A percentile compares a stretch with the other conserved stretches of the same genome.
These are phyloP conservation scores for Tinamus guttatus DNA, from an alignment of 2,113 vertebrate species.

Conservation along the genomic window DNA sequence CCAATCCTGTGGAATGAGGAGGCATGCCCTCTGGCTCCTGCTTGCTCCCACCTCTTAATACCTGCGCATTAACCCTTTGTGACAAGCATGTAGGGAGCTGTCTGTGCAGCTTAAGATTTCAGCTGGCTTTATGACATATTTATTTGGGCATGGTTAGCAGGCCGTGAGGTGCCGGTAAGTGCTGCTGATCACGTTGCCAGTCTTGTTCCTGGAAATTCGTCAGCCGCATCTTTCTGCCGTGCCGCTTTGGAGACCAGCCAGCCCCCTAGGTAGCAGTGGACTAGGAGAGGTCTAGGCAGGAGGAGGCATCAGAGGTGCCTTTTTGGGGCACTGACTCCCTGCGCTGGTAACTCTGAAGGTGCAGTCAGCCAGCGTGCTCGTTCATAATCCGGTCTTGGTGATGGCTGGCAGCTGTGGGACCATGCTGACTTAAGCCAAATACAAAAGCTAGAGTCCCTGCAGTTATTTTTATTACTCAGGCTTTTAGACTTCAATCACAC, in stretches of 20 bases:
- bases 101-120: background rate
- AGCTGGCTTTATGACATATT: background rate
- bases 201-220: too few relatives aligned
- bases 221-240: too few relatives aligned
- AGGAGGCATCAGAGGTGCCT: too few relatives aligned
- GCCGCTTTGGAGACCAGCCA: too few relatives aligned
- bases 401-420: background rate
- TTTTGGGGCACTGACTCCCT: too few relatives aligned
- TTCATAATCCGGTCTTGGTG: background rate
- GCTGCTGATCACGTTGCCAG: background rate
- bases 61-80: background rate
- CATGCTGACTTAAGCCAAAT: background rate
- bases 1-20: background rate
- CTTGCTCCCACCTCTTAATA: background rate
- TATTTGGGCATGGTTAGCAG: background rate
- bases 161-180: background rate
- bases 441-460: background rate
- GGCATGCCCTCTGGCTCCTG: background rate
- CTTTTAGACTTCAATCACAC: background rate
- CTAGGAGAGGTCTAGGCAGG: too few relatives aligned
- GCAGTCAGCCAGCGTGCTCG: background rate
- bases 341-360: too few relatives aligned
- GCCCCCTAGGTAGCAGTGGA: too few relatives aligned
- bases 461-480: background rate
- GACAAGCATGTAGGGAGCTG: background rate